Base-by-base conservation (phyloP, 1,140 invertebrate species). In the Neelides sp. region DNA sequence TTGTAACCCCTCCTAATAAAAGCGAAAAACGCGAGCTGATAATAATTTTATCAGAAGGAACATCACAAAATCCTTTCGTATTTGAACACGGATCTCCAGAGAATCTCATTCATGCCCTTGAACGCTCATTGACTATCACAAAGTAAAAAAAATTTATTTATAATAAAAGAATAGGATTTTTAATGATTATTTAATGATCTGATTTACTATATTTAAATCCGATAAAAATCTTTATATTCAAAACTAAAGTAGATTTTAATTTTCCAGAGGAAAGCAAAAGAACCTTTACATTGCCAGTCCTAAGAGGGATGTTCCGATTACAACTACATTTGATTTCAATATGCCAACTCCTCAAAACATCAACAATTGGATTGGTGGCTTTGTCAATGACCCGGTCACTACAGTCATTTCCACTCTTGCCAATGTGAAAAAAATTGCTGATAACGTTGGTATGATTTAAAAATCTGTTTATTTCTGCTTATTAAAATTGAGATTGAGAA, bases 21-120 rank as follows among this genome's bases (percentile, higher is more conserved):
- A 15, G 34, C 10, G 34, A 35, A 1, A 48, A 46, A 34, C 76
- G 80, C 42, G 75, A 80, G 43, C 68, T 86, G 52, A 77, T 78
- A 40, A 78, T 85, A 54, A 75, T 78, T 51, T 78, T 78, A 8
- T 78, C 81, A 61, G 80, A 83, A 63, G 79, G 80, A 10, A 76
- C 80, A 0, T 75, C 78, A 50, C 79, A 84, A 57, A 81, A 80
- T 53, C 79, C 80, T 13, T 80, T 86, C 62, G 82, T 87, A 61
- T 93, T 93, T 68, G 83, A 89, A 64, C 75, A 83, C 61, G 83
- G 81, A 8, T 87, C 87, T 57, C 83, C 83, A 5, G 80, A 85
- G 62, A 75, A 77, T 51, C 82, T 93, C 63, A 69, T 89, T 7
- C 73, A 75, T 48, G 65, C 69, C 28, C 51, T 75, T 19, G 65